phyloP scores from a whole-genome alignment of 2,113 vertebrate species.

The Chloropsis cyanopogon region DNA sequence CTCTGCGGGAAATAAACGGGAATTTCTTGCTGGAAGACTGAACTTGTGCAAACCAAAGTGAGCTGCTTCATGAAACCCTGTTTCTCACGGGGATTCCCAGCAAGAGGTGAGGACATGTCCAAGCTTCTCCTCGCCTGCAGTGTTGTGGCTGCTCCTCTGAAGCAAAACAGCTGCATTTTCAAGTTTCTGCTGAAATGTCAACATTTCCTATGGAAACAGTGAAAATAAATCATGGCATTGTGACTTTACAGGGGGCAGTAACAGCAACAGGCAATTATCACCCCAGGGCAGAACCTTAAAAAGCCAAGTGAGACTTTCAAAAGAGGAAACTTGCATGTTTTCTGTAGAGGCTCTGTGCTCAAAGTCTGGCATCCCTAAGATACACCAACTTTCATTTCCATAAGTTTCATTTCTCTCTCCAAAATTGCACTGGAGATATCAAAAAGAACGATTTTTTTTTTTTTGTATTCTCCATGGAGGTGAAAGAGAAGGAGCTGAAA shows the following conservation, averaged over 20 bases:
- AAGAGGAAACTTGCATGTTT: not conserved
- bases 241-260: not conserved
- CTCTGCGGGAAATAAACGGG: not conserved
- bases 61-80: accelerated
- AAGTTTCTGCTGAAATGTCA: not conserved
- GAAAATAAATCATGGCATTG: not conserved
- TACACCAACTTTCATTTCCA: not conserved
- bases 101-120: accelerated
- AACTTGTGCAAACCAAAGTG: accelerated
- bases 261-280: not conserved
- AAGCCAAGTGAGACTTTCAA: not conserved
- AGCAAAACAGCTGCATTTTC: not conserved
- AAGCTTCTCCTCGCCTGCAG: not conserved
- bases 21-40: not conserved
- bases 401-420: not conserved
- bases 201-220: not conserved
- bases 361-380: not conserved
- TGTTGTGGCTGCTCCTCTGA: not conserved
- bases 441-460: not conserved
- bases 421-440: not conserved
- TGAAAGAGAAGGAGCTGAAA: not conserved
- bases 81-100: not conserved
- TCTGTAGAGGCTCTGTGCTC: not conserved
- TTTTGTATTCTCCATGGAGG: not conserved
- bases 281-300: not conserved